Conservation (phyloP, 2,113 vertebrate genomes). For the Nothoprocta pentlandii region DNA sequence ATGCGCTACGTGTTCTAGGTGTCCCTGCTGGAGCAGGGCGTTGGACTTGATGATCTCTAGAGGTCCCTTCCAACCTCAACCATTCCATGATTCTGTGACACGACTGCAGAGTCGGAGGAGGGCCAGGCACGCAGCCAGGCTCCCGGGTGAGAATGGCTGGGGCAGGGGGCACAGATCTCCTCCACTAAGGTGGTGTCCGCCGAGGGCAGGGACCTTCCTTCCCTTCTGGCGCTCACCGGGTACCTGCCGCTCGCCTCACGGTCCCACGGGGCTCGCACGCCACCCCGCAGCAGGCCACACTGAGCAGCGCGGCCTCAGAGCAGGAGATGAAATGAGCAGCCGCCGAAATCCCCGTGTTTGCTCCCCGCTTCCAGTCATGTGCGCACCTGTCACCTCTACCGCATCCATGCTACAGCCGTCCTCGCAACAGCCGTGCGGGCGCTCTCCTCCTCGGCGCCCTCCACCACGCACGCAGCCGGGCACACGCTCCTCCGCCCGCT, state of each 20-base stretch:
- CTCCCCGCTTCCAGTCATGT: neutral
- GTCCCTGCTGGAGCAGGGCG: too few species aligned
- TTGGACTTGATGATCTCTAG: too few species aligned
- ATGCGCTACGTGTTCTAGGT: too few species aligned
- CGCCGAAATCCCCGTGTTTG: neutral
- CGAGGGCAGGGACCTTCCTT: neutral
- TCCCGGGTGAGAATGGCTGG: neutral
- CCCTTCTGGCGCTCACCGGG: neutral
- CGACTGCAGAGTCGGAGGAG: neutral
- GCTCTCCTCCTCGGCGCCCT: neutral
- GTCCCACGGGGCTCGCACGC: fast-evolving
- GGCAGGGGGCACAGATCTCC: neutral
- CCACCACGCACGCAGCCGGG: neutral
- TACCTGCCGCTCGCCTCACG: neutral
- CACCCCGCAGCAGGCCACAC: fast-evolving
- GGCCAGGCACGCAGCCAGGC: neutral
- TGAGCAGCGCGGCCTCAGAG: neutral
- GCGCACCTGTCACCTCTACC: neutral
- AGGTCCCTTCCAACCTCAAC: too few species aligned
- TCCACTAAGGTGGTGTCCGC: neutral
- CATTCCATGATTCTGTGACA: too few species aligned
- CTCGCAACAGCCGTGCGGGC: neutral
- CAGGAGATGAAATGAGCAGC: too few species aligned
- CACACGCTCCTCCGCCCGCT: neutral
- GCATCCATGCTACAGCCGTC: fast-evolving